phyloP scores from a whole-genome alignment of 1,140 invertebrate species.

The Cephus cinctus region DNA sequence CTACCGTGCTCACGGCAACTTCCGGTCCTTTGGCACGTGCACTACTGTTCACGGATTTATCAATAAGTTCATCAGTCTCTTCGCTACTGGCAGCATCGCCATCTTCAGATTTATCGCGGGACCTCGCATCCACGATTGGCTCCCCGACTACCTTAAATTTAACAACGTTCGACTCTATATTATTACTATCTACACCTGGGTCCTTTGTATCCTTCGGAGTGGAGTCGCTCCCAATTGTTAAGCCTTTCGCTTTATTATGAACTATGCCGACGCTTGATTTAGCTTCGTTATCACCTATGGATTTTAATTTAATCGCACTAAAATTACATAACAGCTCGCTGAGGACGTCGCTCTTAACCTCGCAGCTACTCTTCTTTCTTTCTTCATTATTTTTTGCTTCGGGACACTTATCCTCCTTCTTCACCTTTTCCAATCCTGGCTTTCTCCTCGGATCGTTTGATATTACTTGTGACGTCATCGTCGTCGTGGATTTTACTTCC shows the following conservation, averaged over 20 bases:
- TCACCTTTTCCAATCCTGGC: neutral
- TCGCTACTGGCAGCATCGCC: neutral
- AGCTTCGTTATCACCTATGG: slow-evolving; percentile 3
- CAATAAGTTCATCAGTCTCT: slow-evolving; percentile 3
- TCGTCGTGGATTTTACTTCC: too few relatives aligned
- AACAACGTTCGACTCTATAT: neutral
- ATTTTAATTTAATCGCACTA: slow-evolving; percentile 41
- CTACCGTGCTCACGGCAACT: slow-evolving; percentile 1
- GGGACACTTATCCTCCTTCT: neutral
- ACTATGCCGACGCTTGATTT: too few relatives aligned
- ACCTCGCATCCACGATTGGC: slow-evolving; percentile 1
- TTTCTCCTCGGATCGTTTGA: neutral
- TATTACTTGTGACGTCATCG: neutral
- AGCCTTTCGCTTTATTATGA: too few relatives aligned
- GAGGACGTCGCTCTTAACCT: slow-evolving; percentile 41
- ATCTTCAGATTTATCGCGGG: neutral
- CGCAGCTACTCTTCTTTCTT: slow-evolving; percentile 26
- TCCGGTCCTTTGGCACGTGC: too few relatives aligned
- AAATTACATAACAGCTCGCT: slow-evolving; percentile 48
- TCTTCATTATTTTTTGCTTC: too few relatives aligned
- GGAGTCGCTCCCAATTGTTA: too few relatives aligned
- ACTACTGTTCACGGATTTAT: slow-evolving; percentile 1
- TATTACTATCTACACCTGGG: neutral
- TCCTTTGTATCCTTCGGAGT: neutral
- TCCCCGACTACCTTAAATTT: neutral